A percentile compares a stretch with the other conserved stretches of the same genome.
Conservation (phyloP, 2,888 invertebrate genomes). For the Endotricha flammealis region DNA sequence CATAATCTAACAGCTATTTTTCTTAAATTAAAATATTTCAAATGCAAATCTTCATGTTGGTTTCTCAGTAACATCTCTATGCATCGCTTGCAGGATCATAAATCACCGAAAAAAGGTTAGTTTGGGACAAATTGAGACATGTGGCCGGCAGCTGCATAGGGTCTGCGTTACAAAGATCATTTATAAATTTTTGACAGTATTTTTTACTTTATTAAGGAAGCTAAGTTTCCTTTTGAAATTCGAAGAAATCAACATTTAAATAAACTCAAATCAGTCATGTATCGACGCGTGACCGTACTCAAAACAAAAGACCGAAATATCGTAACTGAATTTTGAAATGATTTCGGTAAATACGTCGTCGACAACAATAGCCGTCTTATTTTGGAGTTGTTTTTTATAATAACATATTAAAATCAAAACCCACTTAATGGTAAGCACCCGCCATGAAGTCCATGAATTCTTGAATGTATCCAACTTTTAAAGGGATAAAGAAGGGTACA, state of each 20-base stretch:
- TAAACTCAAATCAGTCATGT: slow-evolving; percentile 20
- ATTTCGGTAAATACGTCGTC: not conserved
- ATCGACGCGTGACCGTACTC: slow-evolving; percentile 56
- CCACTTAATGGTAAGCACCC: no score
- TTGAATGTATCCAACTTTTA: no score
- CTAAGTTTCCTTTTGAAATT: slow-evolving; percentile 13
- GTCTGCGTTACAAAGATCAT: slow-evolving; percentile 28
- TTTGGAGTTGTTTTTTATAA: not conserved
- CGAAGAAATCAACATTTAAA: slow-evolving; percentile 18
- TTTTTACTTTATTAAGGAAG: slow-evolving; percentile 18
- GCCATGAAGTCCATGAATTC: no score
- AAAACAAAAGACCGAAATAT: slow-evolving; percentile 56
- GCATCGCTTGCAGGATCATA: slow-evolving; percentile 34
- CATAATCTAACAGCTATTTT: no score
- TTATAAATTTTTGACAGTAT: slow-evolving; percentile 22
- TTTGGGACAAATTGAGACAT: slow-evolving; percentile 61
- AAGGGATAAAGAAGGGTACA: no score
- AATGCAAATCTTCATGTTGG: no score
- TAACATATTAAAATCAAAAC: no score
- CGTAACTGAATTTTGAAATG: slow-evolving; percentile 47
- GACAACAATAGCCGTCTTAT: not conserved
- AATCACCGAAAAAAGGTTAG: slow-evolving; percentile 62
- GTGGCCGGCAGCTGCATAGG: slow-evolving; percentile 65
- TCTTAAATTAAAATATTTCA: no score
- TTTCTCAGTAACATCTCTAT: no score